Conservation (phyloP, 2,113 vertebrate species). For the Vidua macroura region DNA sequence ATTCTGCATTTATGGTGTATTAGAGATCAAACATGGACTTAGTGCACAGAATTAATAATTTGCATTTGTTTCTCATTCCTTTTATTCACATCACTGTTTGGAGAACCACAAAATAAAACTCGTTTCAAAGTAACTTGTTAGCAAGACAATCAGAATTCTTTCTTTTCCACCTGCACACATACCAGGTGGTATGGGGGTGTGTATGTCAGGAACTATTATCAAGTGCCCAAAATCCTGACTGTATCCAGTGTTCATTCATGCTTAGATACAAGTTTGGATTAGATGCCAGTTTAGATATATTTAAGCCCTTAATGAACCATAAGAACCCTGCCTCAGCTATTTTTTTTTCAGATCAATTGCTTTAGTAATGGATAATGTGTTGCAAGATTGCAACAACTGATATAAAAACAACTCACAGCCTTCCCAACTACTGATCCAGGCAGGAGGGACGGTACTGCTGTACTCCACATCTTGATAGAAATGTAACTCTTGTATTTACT, state of each 20-base stretch:
- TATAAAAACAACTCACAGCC: background rate
- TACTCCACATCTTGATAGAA: background rate
- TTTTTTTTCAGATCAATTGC: background rate
- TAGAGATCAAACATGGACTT: background rate
- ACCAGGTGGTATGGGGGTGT: accelerated
- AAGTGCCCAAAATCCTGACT: background rate
- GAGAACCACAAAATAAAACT: background rate
- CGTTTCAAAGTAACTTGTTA: background rate
- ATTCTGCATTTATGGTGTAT: background rate
- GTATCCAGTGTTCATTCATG: background rate
- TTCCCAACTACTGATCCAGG: accelerated
- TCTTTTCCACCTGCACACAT: background rate
- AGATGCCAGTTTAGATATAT: background rate
- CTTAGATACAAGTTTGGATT: background rate
- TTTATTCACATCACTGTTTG: background rate
- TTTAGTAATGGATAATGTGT: background rate
- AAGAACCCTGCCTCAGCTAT: background rate
- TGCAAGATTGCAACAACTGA: background rate
- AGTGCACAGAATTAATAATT: background rate
- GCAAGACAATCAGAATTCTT: background rate
- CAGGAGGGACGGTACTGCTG: too few relatives aligned
- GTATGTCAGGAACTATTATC: background rate
- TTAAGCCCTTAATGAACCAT: background rate
- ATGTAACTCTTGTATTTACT: background rate
- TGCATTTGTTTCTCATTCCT: background rate